Conservation (phyloP, 1,140 invertebrate species). For the Andricus grossulariae region DNA sequence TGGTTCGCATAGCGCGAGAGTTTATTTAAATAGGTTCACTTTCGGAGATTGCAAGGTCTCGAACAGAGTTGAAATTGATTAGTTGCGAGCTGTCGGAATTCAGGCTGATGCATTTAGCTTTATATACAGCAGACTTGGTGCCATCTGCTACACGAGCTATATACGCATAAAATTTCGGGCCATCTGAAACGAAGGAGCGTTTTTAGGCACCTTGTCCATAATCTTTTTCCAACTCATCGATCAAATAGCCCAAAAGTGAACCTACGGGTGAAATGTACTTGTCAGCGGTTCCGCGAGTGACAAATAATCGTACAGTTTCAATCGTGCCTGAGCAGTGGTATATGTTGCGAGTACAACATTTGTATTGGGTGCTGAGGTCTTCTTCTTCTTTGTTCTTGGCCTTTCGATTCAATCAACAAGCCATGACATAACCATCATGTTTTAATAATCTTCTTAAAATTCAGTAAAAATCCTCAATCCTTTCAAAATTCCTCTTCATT, state of each 20-base stretch:
- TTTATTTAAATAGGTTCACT: too few species aligned
- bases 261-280: constrained; percentile 49
- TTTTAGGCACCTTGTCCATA: constrained; percentile 50
- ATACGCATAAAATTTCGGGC: constrained; percentile 9
- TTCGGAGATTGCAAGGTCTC: too few species aligned
- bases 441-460: too few species aligned
- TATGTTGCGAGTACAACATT: constrained; percentile 67
- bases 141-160: too few species aligned
- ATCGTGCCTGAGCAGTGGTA: constrained; percentile 66
- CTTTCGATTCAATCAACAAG: constrained; percentile 51
- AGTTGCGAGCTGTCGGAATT: constrained; percentile 35
- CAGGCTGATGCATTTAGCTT: constrained; percentile 47
- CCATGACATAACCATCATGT: too few species aligned
- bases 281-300: constrained; percentile 56
- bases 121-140: constrained; percentile 20
- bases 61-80: too few species aligned
- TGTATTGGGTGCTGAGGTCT: constrained; percentile 36
- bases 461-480: too few species aligned
- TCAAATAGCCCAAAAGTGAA: constrained; percentile 61
- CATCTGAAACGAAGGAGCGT: constrained; percentile 42
- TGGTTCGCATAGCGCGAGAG: too few species aligned
- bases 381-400: too few species aligned
- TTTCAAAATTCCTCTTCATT: too few species aligned
- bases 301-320: too few species aligned
- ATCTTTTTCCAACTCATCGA: constrained; percentile 49